Evolutionary conservation across 2,888 invertebrate species (phyloP), one percentile per base, ranked within the genome.

Genomic region (Sussaba pulchella): DNA sequence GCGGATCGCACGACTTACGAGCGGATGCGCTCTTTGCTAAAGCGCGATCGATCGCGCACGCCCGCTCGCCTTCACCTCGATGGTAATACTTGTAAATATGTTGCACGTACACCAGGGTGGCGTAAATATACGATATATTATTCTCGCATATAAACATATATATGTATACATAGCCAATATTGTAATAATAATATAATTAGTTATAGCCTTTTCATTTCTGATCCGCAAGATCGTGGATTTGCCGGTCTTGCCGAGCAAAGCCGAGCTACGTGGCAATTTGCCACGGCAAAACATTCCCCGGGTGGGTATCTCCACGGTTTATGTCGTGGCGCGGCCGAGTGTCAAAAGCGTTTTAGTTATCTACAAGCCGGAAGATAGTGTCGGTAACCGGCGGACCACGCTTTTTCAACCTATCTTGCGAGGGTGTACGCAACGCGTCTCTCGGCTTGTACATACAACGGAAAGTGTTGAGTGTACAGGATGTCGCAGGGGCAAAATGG

Each of bases 311-410:
- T 87, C 85, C 82, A 80, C 84, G 85, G 85, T 85, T 87, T 87
- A 86, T 86, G 86, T 84, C 82, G 80, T 80, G 82, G 82, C 78
- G 79, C 82, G 76, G 83, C 78, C 80, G 87, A 85, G 88, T 87
- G 88, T 87, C 88, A 88, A 88, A 87, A 87, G 86, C 88, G 86
- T 87, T 87, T 87, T 87, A 87, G 87, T 88, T 86, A 88, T 87
- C 87, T 85, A 14, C 74, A 78, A 76, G 74, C 80, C 80, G 81
- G 75, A 72, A 83, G 87, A 87, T 87, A 86, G 72, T 59, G 45
- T n/a, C 31, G 31, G 31, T 6, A 57, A 31, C 10, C 57, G 50
- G 66, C 43, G 67, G 72, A 50, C 47, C 70, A 43, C 66, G 59
- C 59, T 64, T 66, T 79, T 36, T 52, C 66, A 66, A 63, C 63